Base-by-base conservation (phyloP, 2,113 vertebrate species). In the Aythya baeri region DNA sequence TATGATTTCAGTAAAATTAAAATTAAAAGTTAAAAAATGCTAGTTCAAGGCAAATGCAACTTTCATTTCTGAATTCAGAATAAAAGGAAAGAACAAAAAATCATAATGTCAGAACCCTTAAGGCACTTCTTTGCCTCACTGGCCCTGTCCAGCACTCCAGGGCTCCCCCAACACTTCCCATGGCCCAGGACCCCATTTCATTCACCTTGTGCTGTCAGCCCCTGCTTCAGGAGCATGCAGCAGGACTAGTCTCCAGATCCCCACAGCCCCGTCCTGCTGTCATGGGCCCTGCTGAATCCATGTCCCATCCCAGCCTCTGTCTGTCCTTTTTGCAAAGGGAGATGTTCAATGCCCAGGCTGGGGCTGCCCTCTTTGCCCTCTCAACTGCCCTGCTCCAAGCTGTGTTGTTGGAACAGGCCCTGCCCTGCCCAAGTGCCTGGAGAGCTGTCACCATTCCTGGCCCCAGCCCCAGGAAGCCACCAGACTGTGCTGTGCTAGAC, bases 371-470 rank as follows among this genome's bases (percentile, higher is more conserved):
- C 10, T 4, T 55, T 23, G 46, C 6, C 5, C 12, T 14, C 67
- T 34, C 68, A 25, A 8, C 9, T 41, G 13, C 34, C 13, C 29
- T 49, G 7, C 17, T 63, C 25, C 26, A 27, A 27, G 62, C 26
- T 31, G 26, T 34, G 8, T 2, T 13, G 21, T 3, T 41, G 27
- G 17, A 4, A 62, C 2, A 73, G 17, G 6, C 2, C 2, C 8
- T 73, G 8, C 13, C 9, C 7, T 58, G 16, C 16, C 17, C 0
- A 2, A 7, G 15, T 3, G 8, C 3, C 4, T 32, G 7, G 9
- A 38, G 11, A 85, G 2, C 7, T 7, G 6, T 10, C 0, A 1
- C 5, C 57, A 5, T 11, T 83, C 4, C 6, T 66, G 7, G 17
- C 4, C 31, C 23, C 31, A 22, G 4, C 6, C 17, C 8, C 6